A percentile compares a stretch with the other conserved stretches of the same genome.
phyloP scores from a whole-genome alignment of 2,113 vertebrate genomes.

The Mustelus asterias region DNA sequence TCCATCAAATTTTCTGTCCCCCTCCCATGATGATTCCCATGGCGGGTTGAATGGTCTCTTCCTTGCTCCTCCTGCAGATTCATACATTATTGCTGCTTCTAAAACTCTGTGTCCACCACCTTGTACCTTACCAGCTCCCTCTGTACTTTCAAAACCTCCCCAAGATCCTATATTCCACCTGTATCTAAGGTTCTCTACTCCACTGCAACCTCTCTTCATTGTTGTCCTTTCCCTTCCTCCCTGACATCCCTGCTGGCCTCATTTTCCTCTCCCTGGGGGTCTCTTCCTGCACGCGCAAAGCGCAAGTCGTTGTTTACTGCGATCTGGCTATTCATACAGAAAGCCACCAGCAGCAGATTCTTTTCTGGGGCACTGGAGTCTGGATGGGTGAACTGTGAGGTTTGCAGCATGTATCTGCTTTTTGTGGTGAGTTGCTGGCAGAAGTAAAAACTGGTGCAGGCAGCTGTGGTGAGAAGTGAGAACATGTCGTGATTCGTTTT shows the following conservation, averaged over 20 bases:
- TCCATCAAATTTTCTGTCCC: too few species aligned
- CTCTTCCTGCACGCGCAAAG: neutral
- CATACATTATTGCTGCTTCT: too few species aligned
- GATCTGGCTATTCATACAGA: neutral
- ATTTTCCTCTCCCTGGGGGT: neutral
- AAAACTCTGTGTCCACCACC: too few species aligned
- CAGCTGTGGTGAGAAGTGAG: neutral
- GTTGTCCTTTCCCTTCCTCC: neutral
- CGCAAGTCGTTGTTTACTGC: neutral
- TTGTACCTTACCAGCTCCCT: neutral
- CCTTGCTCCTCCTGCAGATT: too few species aligned
- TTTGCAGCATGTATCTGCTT: neutral
- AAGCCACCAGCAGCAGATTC: neutral
- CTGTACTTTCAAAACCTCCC: neutral
- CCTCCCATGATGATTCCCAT: too few species aligned
- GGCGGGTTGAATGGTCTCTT: too few species aligned
- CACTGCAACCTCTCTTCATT: neutral
- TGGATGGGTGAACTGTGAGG: neutral
- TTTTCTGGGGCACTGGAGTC: neutral
- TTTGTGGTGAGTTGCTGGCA: neutral
- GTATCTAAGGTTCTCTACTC: neutral
- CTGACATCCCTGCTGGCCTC: neutral
- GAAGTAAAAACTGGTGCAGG: neutral
- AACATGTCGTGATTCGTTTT: neutral
- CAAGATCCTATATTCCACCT: neutral